phyloP scores from a whole-genome alignment of 2,888 invertebrate genomes.

The Leptinotarsa peninsularis region DNA sequence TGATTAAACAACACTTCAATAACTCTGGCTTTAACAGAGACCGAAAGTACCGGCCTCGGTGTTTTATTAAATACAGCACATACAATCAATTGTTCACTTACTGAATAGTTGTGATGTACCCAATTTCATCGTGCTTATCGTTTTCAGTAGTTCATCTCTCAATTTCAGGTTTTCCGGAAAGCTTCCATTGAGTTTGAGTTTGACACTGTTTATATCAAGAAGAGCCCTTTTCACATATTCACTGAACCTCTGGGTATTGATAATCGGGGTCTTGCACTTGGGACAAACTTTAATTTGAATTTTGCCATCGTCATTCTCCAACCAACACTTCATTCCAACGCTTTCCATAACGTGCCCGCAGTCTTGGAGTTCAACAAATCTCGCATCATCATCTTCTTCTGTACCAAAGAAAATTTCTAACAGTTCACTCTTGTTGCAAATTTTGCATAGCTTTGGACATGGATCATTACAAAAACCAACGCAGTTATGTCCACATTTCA shows the following conservation, averaged over 20 bases:
- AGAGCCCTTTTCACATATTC: slow-evolving; percentile 51
- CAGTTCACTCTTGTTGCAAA: slow-evolving; percentile 44
- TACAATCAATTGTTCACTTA: neutral
- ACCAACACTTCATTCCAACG: slow-evolving; percentile 51
- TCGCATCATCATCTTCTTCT: slow-evolving; percentile 46
- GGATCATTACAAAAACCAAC: slow-evolving; percentile 27
- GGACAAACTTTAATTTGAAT: slow-evolving; percentile 47
- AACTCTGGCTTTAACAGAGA: too few species aligned
- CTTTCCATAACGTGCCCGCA: slow-evolving; percentile 55
- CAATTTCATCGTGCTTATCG: neutral
- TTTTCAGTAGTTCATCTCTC: slow-evolving; percentile 34
- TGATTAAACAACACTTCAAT: too few species aligned
- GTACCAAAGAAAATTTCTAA: slow-evolving; percentile 45
- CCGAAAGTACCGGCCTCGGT: too few species aligned
- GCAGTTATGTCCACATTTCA: slow-evolving; percentile 3
- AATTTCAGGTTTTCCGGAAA: slow-evolving; percentile 59
- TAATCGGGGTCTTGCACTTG: slow-evolving; percentile 53
- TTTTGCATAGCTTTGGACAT: slow-evolving; percentile 46
- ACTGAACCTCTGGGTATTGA: slow-evolving; percentile 52
- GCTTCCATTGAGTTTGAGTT: slow-evolving; percentile 60
- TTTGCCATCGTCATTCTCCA: slow-evolving; percentile 28
- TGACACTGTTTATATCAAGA: slow-evolving; percentile 47
- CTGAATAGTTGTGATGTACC: neutral
- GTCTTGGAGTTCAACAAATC: slow-evolving; percentile 47
- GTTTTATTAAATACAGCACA: too few species aligned